Percentiles rank a stretch among this genome's conserved stretches.
Conservation (phyloP, 2,113 vertebrate genomes). For the Emydura subglobosa region DNA sequence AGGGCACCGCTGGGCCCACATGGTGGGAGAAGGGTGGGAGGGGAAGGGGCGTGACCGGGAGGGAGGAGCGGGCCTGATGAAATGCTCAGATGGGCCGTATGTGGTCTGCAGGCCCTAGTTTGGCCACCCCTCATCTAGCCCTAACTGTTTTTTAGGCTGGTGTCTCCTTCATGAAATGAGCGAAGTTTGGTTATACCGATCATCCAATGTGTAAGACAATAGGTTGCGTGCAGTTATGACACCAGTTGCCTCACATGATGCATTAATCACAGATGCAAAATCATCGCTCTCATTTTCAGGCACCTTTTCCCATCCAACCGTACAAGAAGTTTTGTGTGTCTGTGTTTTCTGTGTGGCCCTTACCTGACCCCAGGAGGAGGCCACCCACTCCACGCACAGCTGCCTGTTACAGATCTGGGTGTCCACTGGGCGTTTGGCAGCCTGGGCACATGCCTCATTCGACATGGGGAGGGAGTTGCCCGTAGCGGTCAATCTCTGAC, state of each 20-base stretch:
- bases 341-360: constrained; percentile 36
- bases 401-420: constrained; percentile 86
- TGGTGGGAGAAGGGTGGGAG: too few relatives aligned
- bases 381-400: constrained; percentile 87
- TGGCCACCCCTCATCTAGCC: neutral
- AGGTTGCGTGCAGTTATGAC: neutral
- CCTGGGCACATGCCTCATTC: constrained; percentile 75
- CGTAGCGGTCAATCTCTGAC: constrained; percentile 80
- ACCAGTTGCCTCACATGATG: rapidly evolving
- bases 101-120: too few relatives aligned
- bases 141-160: neutral
- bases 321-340: neutral
- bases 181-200: neutral
- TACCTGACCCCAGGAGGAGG: constrained; percentile 89
- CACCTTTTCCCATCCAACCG: neutral
- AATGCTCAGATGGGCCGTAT: too few relatives aligned
- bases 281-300: neutral
- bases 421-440: constrained; percentile 84
- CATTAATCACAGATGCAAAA: neutral
- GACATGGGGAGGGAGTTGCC: constrained; percentile 77
- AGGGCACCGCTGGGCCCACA: too few relatives aligned
- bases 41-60: too few relatives aligned
- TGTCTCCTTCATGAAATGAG: rapidly evolving
- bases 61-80: too few relatives aligned
- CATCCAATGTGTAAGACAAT: rapidly evolving